Evolutionary conservation across 2,113 vertebrate species (phyloP).

Genomic region (Genyomyrus donnyi): DNA sequence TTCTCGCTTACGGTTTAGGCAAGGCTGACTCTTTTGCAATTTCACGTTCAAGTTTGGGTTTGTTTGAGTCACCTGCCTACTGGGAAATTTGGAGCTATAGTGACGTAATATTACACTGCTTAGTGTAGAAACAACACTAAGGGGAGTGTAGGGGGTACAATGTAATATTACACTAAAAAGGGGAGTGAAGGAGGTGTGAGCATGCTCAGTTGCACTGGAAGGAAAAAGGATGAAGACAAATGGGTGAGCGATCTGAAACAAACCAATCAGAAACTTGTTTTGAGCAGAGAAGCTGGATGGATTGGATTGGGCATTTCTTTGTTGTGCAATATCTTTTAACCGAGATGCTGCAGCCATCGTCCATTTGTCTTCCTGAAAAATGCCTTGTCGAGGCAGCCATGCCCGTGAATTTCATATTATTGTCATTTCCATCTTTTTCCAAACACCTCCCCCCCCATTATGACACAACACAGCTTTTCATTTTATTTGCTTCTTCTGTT

Average conservation of each 20-base stretch:
- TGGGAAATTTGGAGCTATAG: not conserved
- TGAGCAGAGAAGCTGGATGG: constrained; percentile 25
- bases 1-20: not conserved
- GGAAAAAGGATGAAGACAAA: not conserved
- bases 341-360: constrained; percentile 34
- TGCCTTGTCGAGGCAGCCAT: constrained; percentile 40
- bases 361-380: constrained; percentile 47
- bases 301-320: constrained; percentile 36
- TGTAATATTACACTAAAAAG: not conserved
- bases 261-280: constrained; percentile 2
- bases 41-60: not conserved
- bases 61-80: not conserved
- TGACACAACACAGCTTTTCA: constrained; percentile 38
- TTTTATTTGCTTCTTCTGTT: constrained; percentile 41
- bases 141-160: not conserved
- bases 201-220: not conserved
- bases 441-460: constrained; percentile 43
- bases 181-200: not conserved
- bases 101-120: not conserved
- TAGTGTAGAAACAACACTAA: not conserved
- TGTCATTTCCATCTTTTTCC: constrained; percentile 43
- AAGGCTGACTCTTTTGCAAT: not conserved
- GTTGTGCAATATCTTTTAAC: constrained; percentile 39
- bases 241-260: not conserved
- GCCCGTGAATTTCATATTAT: constrained; percentile 52